Conservation (phyloP, 2,113 vertebrate genomes). For the Emydocephalus ijimae region DNA sequence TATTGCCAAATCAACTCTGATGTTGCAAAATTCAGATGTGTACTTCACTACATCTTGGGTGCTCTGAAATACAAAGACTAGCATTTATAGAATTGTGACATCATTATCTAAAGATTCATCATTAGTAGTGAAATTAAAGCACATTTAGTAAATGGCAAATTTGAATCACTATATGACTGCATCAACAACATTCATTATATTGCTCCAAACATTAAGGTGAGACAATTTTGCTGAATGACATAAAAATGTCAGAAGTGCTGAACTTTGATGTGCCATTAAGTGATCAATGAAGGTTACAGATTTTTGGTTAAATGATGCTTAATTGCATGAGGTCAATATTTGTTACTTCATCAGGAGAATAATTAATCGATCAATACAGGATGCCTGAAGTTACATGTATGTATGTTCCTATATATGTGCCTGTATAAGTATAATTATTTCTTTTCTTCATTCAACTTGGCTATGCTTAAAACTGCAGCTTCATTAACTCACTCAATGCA, state of each 20-base stretch:
- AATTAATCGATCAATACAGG: conserved; percentile 95
- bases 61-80: not conserved
- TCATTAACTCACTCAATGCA: conserved; percentile 67
- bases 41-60: not conserved
- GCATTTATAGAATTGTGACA: not conserved
- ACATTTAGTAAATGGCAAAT: conserved; percentile 10
- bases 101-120: not conserved
- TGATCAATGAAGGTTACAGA: conserved; percentile 89
- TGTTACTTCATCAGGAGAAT: conserved; percentile 95
- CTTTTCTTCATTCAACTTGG: conserved; percentile 56
- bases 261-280: conserved; percentile 95
- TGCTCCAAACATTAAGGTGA: conserved; percentile 71
- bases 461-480: conserved; percentile 60
- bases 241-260: conserved; percentile 85
- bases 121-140: not conserved
- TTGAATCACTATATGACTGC: not conserved
- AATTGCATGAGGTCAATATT: conserved; percentile 90
- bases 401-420: not conserved
- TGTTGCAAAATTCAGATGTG: not conserved
- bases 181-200: conserved; percentile 56
- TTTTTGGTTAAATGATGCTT: conserved; percentile 82
- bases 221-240: conserved; percentile 84
- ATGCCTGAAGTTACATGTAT: conserved; percentile 68
- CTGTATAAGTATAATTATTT: conserved; percentile 56
- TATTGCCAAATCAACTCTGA: not conserved